Evolutionary conservation across 1,140 invertebrate genomes (phyloP).

Genomic region (Papilio dardanus): DNA sequence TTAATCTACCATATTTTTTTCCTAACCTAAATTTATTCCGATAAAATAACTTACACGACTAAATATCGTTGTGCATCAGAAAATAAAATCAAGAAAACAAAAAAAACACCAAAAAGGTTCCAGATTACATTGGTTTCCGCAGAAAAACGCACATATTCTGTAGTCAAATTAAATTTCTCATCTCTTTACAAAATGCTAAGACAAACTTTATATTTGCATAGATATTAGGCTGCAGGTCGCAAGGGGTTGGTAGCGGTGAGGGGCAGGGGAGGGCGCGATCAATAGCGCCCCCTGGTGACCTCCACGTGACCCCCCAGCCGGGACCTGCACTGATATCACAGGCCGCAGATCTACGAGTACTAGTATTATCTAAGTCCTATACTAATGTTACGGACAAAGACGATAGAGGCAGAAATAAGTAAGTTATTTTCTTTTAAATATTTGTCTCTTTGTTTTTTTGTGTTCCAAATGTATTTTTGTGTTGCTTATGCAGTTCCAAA

Average conservation of each 20-base stretch:
- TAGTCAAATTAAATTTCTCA: not conserved
- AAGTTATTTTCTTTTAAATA: too few relatives aligned
- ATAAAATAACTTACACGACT: too few relatives aligned
- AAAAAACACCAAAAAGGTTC: too few relatives aligned
- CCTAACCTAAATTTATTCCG: too few relatives aligned
- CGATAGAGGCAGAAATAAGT: not conserved
- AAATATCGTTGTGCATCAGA: too few relatives aligned
- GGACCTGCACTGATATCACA: not conserved
- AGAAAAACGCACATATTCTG: not conserved
- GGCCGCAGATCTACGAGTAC: not conserved
- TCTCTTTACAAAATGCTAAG: not conserved
- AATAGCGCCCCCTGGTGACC: conserved; percentile 40
- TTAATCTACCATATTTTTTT: not conserved
- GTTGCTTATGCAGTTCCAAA: too few relatives aligned
- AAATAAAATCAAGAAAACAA: too few relatives aligned
- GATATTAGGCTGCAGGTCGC: conserved; percentile 25
- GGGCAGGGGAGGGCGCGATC: conserved; percentile 40
- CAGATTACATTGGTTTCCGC: too few relatives aligned
- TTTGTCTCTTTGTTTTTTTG: too few relatives aligned
- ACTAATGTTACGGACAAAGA: not conserved
- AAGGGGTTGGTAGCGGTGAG: conserved; percentile 11
- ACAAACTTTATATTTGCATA: conserved; percentile 15
- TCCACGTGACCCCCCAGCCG: not conserved
- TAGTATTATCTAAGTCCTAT: not conserved
- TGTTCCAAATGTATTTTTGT: too few relatives aligned